Conservation (phyloP, 2,888 invertebrate species). For the Cephonodes hylas region DNA sequence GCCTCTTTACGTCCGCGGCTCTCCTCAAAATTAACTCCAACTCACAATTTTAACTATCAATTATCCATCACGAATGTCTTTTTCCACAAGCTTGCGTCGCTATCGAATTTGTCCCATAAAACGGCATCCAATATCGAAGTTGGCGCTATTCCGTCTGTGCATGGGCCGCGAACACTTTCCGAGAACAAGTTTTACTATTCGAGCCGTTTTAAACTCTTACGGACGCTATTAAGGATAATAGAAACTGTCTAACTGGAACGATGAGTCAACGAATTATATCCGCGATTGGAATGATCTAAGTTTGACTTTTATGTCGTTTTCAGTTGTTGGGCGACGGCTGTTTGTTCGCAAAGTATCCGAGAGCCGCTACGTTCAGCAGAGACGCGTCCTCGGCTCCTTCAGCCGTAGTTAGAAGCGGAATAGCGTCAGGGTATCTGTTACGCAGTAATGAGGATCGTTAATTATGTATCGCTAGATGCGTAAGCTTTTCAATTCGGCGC, state of each 20-base stretch:
- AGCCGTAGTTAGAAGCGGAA: not conserved
- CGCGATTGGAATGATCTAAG: slow-evolving; percentile 68
- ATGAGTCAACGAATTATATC: slow-evolving; percentile 73
- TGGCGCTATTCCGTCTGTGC: slow-evolving; percentile 56
- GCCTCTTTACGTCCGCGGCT: slow-evolving; percentile 56
- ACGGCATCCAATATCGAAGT: slow-evolving; percentile 71
- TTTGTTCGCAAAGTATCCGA: slow-evolving; percentile 33
- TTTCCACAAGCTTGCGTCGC: slow-evolving; percentile 37
- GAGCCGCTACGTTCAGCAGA: slow-evolving; percentile 27
- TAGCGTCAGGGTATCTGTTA: slow-evolving; percentile 51
- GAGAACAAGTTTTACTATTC: slow-evolving; percentile 72
- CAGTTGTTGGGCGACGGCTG: slow-evolving; percentile 35
- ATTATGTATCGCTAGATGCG: slow-evolving; percentile 78
- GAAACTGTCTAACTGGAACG: slow-evolving; percentile 71
- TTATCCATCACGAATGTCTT: slow-evolving; percentile 44
- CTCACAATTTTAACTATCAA: slow-evolving; percentile 33
- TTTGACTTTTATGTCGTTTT: slow-evolving; percentile 65
- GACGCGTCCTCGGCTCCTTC: slow-evolving; percentile 9
- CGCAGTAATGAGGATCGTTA: slow-evolving; percentile 77
- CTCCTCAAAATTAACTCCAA: slow-evolving; percentile 46
- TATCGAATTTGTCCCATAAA: slow-evolving; percentile 70
- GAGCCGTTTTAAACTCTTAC: slow-evolving; percentile 77
- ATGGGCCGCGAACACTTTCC: slow-evolving; percentile 67
- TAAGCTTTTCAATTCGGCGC: slow-evolving; percentile 71
- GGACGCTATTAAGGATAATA: slow-evolving; percentile 78